Percentiles rank a stretch among this genome's conserved stretches.
These are phyloP conservation scores for Drosophila pectinifera DNA, from an alignment of 1,140 invertebrate species.

Conservation along the genomic window DNA sequence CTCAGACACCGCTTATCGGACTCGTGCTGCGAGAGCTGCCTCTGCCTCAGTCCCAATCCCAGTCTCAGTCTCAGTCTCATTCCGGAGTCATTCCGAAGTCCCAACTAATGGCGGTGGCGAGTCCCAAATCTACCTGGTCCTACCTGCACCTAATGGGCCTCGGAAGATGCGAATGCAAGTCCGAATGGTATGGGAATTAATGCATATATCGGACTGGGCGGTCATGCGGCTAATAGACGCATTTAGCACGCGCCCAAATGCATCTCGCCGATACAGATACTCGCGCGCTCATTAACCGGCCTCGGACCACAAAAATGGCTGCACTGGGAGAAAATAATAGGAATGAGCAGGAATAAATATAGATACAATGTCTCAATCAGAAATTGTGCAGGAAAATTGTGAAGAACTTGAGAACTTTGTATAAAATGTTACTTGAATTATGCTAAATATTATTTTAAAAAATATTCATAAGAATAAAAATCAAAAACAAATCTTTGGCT, in stretches of 20 bases:
- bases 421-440: too few relatives aligned
- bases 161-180: constrained; percentile 33
- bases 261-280: constrained; percentile 61
- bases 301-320: constrained; percentile 43
- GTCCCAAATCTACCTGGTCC: constrained; percentile 32
- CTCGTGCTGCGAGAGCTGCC: constrained; percentile 36
- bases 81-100: not conserved
- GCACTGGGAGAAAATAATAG: constrained; percentile 17
- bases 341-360: not conserved
- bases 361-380: not conserved
- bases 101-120: constrained; percentile 37
- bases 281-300: constrained; percentile 30
- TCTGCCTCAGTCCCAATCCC: too few relatives aligned
- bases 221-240: constrained; percentile 54
- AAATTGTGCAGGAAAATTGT: not conserved
- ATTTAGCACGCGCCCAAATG: constrained; percentile 75
- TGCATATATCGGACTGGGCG: not conserved
- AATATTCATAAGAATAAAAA: too few relatives aligned
- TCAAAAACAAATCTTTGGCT: too few relatives aligned
- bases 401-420: too few relatives aligned
- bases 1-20: constrained; percentile 47
- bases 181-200: constrained; percentile 33
- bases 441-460: too few relatives aligned
- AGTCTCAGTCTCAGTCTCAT: constrained; percentile 5
- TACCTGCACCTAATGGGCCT: constrained; percentile 55